Conservation (phyloP, 2,888 invertebrate species). For the Pristionchus arcanus region DNA sequence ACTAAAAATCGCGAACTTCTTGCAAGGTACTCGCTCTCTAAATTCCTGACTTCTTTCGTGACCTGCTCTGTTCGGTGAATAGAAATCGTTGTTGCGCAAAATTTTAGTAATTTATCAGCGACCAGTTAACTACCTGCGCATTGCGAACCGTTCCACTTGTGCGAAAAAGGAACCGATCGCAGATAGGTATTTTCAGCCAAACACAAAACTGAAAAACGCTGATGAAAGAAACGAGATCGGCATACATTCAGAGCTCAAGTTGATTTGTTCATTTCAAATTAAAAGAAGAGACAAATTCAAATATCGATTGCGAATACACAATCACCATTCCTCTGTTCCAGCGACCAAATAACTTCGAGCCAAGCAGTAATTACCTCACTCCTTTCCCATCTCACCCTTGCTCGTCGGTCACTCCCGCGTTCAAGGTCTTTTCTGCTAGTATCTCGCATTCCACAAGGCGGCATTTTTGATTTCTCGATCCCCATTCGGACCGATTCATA, state of each 20-base stretch:
- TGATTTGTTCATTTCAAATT: background rate
- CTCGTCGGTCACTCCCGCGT: background rate
- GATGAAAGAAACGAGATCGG: background rate
- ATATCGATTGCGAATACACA: too few relatives aligned
- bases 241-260: background rate
- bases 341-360: background rate
- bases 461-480: background rate
- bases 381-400: background rate
- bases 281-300: background rate
- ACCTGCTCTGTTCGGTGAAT: background rate
- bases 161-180: background rate
- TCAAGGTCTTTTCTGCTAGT: slow-evolving; percentile 23
- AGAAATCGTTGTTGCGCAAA: background rate
- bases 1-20: background rate
- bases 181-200: slow-evolving; percentile 7
- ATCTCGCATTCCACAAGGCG: background rate
- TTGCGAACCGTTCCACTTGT: background rate
- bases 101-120: slow-evolving; percentile 19
- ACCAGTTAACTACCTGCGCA: slow-evolving; percentile 26
- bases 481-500: background rate
- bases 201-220: background rate
- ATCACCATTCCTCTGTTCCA: background rate
- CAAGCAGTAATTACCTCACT: slow-evolving; percentile 12
- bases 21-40: background rate
- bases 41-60: background rate